Evolutionary conservation across 2,797 vertebrate genomes (phyloP), one percentile per base, ranked within the genome.

Genomic region (Sebastiscus albofasciatus): DNA sequence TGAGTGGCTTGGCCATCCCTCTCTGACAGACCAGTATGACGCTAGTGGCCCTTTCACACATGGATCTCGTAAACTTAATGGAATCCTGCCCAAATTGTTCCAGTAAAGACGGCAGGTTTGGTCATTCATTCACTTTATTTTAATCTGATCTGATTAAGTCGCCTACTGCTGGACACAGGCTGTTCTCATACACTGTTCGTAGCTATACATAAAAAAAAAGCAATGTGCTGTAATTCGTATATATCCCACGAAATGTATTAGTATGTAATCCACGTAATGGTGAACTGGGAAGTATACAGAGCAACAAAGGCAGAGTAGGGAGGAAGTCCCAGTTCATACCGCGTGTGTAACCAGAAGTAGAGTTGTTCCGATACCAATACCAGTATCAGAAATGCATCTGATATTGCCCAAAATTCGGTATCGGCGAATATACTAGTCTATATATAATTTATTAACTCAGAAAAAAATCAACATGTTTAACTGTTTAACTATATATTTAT

Each of bases 21-120:
- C 62, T 83, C 36, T 55, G 68, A 86, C 67, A 64, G 65, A 79
- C 29, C 31, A 67, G 54, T 33, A 67, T 64, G 66, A 87, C 74
- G 71, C 65, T 12, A 55, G 20, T 60, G 14, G 36, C 18, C 33
- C 69, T 83, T 68, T 86, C 70, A 79, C 72, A 77, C 65, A 56
- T 46, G n/a, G 8, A 34, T 72, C 18, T 59, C 26, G 20, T 58
- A n/a, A 72, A 58, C 5, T 77, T 59, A 84, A 81, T 78, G 52
- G 8, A 67, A 70, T 77, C 31, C 18, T 27, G 8, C 16, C 14
- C 24, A 68, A 59, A 75, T 52, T 33, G n/a, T 74, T 84, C 69
- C 74, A 33, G 54, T 61, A 71, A 85, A 79, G n/a, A 60, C 7
- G 46, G 31, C 39, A 54, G 26, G 29, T 65, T 61, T 22, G 11